Conservation (phyloP, 2,888 invertebrate genomes). For the Trypoxylon attenuatum region DNA sequence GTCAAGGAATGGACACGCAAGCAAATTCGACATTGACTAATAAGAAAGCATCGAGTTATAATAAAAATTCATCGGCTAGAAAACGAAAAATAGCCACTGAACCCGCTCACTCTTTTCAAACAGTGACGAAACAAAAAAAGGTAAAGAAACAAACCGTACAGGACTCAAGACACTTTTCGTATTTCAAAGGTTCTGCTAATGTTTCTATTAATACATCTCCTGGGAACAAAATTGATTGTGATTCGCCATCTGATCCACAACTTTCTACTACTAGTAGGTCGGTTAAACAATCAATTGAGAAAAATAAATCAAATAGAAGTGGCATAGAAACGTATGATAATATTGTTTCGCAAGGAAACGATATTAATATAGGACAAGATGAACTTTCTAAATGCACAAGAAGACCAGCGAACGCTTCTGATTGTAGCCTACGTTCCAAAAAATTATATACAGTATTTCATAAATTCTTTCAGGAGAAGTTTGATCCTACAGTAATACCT, state of each 20-base stretch:
- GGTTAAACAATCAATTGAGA: not conserved
- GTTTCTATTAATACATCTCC: not conserved
- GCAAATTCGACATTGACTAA: constrained; percentile 59
- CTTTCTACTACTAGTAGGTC: not conserved
- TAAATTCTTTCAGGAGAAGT: constrained; percentile 85
- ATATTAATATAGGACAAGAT: not conserved
- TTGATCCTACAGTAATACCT: constrained; percentile 77
- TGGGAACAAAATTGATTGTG: not conserved
- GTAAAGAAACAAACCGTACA: not conserved
- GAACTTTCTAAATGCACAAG: constrained; percentile 55
- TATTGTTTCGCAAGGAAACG: constrained; percentile 40
- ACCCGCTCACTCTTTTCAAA: constrained; percentile 9
- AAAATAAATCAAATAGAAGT: not conserved
- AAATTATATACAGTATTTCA: constrained; percentile 81
- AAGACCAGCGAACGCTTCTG: no score
- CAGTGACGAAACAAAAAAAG: not conserved
- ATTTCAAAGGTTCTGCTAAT: not conserved
- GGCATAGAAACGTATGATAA: constrained; percentile 45
- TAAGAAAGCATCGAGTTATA: constrained; percentile 17
- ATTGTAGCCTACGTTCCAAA: constrained; percentile 79
- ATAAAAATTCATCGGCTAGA: not conserved
- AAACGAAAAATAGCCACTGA: constrained; percentile 12
- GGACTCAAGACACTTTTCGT: no score
- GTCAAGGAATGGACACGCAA: constrained; percentile 76
- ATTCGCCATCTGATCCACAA: not conserved